phyloP scores from a whole-genome alignment of 2,113 vertebrate species.

The Cathartes aura region DNA sequence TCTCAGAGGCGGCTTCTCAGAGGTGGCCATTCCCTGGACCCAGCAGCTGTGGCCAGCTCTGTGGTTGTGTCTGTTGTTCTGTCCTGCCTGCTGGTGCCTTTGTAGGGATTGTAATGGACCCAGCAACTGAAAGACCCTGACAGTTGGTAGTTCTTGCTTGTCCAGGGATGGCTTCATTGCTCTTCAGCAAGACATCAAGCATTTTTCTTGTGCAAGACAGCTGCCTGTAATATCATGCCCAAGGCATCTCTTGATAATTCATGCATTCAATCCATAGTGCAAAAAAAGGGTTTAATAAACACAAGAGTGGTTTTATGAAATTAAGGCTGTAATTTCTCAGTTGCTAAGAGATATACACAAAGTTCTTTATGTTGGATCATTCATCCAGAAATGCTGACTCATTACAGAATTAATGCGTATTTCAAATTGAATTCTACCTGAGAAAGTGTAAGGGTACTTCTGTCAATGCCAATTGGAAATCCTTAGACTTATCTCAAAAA shows the following conservation, averaged over 20 bases:
- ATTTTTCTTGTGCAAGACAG: not conserved
- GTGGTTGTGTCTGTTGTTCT: not conserved
- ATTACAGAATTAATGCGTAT: not conserved
- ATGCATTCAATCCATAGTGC: not conserved
- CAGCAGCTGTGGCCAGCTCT: not conserved
- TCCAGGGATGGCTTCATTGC: not conserved
- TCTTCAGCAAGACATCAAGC: not conserved
- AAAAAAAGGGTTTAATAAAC: not conserved
- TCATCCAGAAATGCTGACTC: not conserved
- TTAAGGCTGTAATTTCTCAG: not conserved
- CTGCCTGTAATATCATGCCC: not conserved
- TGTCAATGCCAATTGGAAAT: not conserved
- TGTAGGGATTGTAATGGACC: not conserved
- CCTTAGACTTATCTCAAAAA: not conserved
- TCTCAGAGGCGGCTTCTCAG: not conserved
- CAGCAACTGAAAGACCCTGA: not conserved
- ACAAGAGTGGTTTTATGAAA: not conserved
- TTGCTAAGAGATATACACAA: not conserved
- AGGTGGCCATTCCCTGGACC: not conserved
- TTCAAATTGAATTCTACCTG: not conserved
- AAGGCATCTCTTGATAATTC: not conserved
- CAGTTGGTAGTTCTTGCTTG: not conserved
- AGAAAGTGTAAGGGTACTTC: not conserved
- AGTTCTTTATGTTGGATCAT: not conserved
- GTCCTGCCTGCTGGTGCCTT: not conserved